A percentile compares a stretch with the other conserved stretches of the same genome.
phyloP scores from a whole-genome alignment of 2,888 invertebrate genomes.

The Eupithecia vulgata region DNA sequence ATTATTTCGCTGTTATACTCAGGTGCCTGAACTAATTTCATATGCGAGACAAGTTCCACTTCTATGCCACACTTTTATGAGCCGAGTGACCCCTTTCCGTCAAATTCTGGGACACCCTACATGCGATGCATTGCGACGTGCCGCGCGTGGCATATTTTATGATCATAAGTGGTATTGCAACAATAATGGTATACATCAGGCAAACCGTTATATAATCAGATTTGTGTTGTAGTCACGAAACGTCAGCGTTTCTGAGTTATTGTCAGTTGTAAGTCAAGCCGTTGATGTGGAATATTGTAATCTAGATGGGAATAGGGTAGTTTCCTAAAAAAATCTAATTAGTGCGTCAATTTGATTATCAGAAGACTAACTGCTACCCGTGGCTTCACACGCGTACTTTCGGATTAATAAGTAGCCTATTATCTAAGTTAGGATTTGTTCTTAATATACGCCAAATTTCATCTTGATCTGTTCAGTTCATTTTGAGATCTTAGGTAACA shows the following conservation, averaged over 20 bases:
- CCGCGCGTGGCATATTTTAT: slow-evolving; percentile 30
- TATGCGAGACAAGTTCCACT: slow-evolving; percentile 4
- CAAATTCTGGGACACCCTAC: slow-evolving; percentile 10
- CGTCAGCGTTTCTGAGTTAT: neutral
- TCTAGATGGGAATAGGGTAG: neutral
- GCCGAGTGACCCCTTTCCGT: neutral
- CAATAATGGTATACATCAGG: slow-evolving; percentile 28
- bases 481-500: too few species aligned
- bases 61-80: slow-evolving; percentile 1
- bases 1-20: neutral
- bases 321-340: too few species aligned
- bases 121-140: slow-evolving; percentile 14
- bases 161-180: slow-evolving; percentile 21
- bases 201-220: slow-evolving; percentile 16
- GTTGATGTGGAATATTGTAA: neutral
- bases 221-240: slow-evolving; percentile 6
- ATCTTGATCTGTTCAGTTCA: too few species aligned
- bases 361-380: too few species aligned
- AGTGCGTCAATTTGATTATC: too few species aligned
- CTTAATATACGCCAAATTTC: too few species aligned
- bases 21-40: neutral
- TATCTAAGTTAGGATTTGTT: too few species aligned
- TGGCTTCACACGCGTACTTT: too few species aligned
- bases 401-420: too few species aligned
- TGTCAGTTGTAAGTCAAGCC: neutral